Percentiles rank a stretch among this genome's conserved stretches.
These are phyloP conservation scores for Hippocampus abdominalis DNA, from an alignment of 2,113 vertebrate species.

Conservation along the genomic window DNA sequence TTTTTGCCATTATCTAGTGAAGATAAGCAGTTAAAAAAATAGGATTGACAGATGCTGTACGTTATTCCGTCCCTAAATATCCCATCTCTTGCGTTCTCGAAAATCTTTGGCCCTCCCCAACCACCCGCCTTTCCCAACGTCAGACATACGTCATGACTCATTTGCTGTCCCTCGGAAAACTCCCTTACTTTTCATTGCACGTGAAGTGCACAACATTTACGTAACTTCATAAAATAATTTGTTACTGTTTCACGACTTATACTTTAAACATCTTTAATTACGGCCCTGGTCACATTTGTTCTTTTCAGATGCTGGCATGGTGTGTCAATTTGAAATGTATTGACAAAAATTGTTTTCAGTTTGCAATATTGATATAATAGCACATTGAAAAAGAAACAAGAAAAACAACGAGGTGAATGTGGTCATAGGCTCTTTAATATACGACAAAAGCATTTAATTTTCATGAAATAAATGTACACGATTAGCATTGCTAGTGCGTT, in stretches of 20 bases:
- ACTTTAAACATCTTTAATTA: not conserved
- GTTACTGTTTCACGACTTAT: not conserved
- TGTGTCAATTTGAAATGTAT: not conserved
- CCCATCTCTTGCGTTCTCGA: not conserved
- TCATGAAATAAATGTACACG: not conserved
- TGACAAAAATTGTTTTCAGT: not conserved
- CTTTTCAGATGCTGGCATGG: not conserved
- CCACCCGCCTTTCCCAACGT: constrained; percentile 13
- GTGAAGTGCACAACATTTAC: not conserved
- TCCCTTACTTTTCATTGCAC: not conserved
- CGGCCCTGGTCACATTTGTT: not conserved
- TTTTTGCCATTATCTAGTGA: too few relatives aligned
- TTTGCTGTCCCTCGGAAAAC: constrained; percentile 24
- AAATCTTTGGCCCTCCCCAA: not conserved
- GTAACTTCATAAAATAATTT: not conserved
- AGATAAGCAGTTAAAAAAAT: too few relatives aligned
- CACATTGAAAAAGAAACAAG: not conserved
- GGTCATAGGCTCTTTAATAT: not conserved
- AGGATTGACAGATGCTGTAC: too few relatives aligned
- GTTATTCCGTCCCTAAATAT: too few relatives aligned
- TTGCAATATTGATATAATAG: not conserved
- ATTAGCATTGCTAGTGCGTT: not conserved
- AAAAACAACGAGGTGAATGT: not conserved
- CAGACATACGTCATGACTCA: constrained; percentile 25
- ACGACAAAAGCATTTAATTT: not conserved